These are phyloP conservation scores for Acholoe squamosa DNA, from an alignment of 2,888 invertebrate genomes.

Conservation along the genomic window DNA sequence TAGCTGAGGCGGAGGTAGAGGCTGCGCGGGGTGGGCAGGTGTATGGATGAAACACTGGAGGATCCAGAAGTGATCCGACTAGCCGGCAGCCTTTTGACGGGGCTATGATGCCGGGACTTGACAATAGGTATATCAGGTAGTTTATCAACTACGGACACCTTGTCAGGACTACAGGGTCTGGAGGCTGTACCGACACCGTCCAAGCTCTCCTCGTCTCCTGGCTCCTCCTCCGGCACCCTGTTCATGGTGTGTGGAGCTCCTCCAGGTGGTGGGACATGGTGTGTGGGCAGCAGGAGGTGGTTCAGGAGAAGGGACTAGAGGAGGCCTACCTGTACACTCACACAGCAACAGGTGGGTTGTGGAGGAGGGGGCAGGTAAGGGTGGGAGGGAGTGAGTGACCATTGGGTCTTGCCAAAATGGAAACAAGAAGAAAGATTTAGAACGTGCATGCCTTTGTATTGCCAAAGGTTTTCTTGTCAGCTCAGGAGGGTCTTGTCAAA, in stretches of 20 bases:
- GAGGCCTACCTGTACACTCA: background rate
- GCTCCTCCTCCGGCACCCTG: background rate
- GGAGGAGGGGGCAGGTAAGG: background rate
- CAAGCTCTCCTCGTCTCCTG: background rate
- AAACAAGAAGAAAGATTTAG: too few species aligned
- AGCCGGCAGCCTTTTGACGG: background rate
- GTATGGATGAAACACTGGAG: background rate
- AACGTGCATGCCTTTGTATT: too few species aligned
- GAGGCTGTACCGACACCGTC: background rate
- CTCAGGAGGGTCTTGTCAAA: too few species aligned
- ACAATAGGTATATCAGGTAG: background rate
- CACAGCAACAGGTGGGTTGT: conserved; percentile 12
- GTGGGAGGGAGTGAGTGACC: background rate
- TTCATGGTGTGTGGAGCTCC: background rate
- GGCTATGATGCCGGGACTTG: background rate
- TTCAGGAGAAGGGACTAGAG: background rate
- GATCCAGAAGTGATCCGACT: too few species aligned
- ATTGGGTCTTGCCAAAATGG: too few species aligned
- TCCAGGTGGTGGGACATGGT: background rate
- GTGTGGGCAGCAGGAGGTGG: background rate
- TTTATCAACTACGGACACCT: background rate
- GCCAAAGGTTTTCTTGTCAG: too few species aligned
- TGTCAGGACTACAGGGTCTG: background rate
- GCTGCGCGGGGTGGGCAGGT: conserved; percentile 6
- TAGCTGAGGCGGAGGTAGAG: conserved; percentile 40